phyloP scores from a whole-genome alignment of 2,113 vertebrate genomes.

The Dromaius novaehollandiae region DNA sequence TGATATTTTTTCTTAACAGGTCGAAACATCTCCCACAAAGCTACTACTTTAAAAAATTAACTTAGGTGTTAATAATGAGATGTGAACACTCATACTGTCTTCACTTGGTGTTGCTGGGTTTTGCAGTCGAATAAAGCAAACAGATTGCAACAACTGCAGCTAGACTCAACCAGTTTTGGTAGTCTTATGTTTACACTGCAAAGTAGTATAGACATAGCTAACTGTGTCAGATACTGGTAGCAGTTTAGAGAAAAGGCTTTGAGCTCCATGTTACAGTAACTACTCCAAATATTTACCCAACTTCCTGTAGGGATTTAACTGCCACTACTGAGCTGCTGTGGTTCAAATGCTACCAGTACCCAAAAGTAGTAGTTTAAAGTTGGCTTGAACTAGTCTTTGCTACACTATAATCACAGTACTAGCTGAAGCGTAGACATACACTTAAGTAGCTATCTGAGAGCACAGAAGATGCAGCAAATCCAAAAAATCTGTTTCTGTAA shows the following conservation, averaged over 20 bases:
- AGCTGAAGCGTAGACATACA: neutral
- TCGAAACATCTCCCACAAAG: neutral
- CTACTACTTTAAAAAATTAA: neutral
- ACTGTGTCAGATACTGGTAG: neutral
- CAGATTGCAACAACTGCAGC: neutral
- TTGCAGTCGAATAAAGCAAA: neutral
- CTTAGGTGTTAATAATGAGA: neutral
- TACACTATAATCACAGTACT: neutral
- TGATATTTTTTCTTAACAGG: neutral
- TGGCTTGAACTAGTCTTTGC: neutral
- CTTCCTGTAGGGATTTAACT: conserved; percentile 18
- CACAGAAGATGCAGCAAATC: neutral
- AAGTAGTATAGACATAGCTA: neutral
- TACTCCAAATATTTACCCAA: conserved; percentile 33
- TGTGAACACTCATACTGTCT: neutral
- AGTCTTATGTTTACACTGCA: neutral
- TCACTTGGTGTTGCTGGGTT: neutral
- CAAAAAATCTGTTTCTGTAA: neutral
- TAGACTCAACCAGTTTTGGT: neutral
- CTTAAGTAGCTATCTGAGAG: neutral
- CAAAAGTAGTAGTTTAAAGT: neutral
- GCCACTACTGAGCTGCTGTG: neutral
- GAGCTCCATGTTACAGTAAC: neutral
- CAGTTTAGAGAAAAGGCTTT: rapidly evolving
- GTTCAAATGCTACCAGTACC: neutral